A percentile compares a stretch with the other conserved stretches of the same genome.
These are phyloP conservation scores for Leptinotarsa lineolata DNA, from an alignment of 1,140 invertebrate species.

Conservation along the genomic window DNA sequence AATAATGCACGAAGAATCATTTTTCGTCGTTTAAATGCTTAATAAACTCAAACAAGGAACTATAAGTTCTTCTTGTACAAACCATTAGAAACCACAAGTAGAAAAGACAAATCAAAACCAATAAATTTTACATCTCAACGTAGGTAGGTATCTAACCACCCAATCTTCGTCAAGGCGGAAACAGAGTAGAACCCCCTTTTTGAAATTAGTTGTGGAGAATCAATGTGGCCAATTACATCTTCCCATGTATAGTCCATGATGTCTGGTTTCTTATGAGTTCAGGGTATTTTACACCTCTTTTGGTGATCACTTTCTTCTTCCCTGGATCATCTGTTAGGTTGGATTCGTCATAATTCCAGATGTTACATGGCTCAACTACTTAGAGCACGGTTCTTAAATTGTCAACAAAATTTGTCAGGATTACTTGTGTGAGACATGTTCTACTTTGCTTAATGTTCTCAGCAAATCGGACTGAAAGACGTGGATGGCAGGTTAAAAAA, in stretches of 20 bases:
- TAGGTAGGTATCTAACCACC: too few relatives aligned
- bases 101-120: too few relatives aligned
- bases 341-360: constrained; percentile 56
- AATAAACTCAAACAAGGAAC: too few relatives aligned
- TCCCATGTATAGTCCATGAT: neutral
- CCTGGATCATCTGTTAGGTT: constrained; percentile 56
- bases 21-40: too few relatives aligned
- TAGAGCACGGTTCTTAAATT: constrained; percentile 31
- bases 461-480: constrained; percentile 4
- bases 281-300: constrained; percentile 51
- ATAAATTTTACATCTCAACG: too few relatives aligned
- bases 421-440: constrained; percentile 8
- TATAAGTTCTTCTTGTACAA: too few relatives aligned
- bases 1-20: too few relatives aligned
- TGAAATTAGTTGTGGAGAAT: neutral
- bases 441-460: constrained; percentile 22
- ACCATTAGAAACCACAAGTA: too few relatives aligned
- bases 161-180: neutral
- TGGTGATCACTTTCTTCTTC: constrained; percentile 48
- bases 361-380: constrained; percentile 31
- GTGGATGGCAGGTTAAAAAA: constrained; percentile 1
- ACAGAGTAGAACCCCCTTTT: constrained; percentile 7
- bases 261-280: constrained; percentile 36
- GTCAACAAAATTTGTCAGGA: constrained; percentile 17
- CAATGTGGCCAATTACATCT: constrained; percentile 1